These are phyloP conservation scores for Corythaixoides concolor DNA, from an alignment of 2,113 vertebrate genomes.

Conservation along the genomic window DNA sequence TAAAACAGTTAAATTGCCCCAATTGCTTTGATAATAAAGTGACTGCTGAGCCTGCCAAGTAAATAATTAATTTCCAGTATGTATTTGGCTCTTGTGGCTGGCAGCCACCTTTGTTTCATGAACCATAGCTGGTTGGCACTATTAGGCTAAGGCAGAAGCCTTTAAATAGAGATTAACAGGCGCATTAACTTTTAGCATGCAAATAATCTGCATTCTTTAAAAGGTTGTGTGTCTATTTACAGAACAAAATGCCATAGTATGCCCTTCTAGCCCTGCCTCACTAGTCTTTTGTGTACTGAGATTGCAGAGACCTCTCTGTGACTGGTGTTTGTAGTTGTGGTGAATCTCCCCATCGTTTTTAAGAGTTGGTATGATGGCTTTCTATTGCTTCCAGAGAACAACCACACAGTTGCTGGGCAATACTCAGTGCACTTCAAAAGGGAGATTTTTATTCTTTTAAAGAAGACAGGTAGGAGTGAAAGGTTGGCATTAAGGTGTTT, in stretches of 20 bases:
- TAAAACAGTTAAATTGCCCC: conserved; percentile 8
- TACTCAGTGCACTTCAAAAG: not conserved
- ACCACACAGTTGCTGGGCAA: not conserved
- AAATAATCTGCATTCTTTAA: conserved; percentile 1
- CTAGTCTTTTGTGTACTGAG: not conserved
- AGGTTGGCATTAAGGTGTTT: not conserved
- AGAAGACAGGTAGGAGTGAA: not conserved
- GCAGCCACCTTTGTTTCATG: conserved; percentile 8
- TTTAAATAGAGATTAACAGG: conserved; percentile 4
- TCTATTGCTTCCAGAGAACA: not conserved
- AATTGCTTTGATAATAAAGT: conserved; percentile 1
- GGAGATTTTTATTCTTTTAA: not conserved
- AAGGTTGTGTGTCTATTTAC: not conserved
- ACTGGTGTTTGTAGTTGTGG: not conserved
- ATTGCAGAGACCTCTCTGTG: not conserved
- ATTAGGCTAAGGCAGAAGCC: not conserved
- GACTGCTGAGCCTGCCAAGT: conserved; percentile 26
- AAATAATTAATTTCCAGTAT: conserved; percentile 37
- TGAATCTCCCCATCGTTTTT: accelerated
- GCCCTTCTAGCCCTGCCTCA: not conserved
- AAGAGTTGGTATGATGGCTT: not conserved
- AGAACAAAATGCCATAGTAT: not conserved
- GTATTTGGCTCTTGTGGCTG: conserved; percentile 2
- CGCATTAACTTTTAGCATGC: not conserved
- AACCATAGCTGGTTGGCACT: not conserved